These are phyloP conservation scores for Oasisia sp. DNA, from an alignment of 2,888 invertebrate genomes.

Conservation along the genomic window DNA sequence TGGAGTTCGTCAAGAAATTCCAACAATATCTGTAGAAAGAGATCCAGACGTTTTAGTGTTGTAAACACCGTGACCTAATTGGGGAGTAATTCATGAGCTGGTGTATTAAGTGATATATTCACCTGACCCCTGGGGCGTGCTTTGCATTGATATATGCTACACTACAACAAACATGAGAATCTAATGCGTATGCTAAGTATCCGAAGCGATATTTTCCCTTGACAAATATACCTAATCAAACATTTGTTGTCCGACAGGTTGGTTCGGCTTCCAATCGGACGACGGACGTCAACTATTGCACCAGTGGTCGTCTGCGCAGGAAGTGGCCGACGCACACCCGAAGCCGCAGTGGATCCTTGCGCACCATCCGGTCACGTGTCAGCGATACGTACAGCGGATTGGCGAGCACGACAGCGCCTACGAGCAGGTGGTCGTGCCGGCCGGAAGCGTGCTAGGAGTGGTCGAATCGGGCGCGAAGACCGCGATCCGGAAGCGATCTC, in stretches of 20 bases:
- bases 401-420: background rate
- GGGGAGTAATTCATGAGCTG: background rate
- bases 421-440: conserved; percentile 21
- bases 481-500: conserved; percentile 26
- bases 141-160: background rate
- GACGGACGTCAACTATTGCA: background rate
- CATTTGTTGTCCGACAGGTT: conserved; percentile 27
- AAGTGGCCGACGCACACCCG: conserved; percentile 23
- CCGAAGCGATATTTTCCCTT: background rate
- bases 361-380: conserved; percentile 23
- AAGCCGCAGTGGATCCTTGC: conserved; percentile 25
- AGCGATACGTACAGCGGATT: conserved; percentile 18
- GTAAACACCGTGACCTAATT: background rate
- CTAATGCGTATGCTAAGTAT: background rate
- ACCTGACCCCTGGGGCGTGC: background rate
- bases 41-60: background rate
- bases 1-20: background rate
- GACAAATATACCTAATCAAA: background rate
- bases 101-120: background rate
- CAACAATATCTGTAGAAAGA: background rate
- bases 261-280: conserved; percentile 32
- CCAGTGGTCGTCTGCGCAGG: conserved; percentile 14
- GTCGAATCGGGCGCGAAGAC: conserved; percentile 19
- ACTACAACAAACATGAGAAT: background rate
- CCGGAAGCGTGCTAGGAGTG: conserved; percentile 18